phyloP scores from a whole-genome alignment of 2,797 vertebrate genomes.

The Hoplostethus mediterraneus region DNA sequence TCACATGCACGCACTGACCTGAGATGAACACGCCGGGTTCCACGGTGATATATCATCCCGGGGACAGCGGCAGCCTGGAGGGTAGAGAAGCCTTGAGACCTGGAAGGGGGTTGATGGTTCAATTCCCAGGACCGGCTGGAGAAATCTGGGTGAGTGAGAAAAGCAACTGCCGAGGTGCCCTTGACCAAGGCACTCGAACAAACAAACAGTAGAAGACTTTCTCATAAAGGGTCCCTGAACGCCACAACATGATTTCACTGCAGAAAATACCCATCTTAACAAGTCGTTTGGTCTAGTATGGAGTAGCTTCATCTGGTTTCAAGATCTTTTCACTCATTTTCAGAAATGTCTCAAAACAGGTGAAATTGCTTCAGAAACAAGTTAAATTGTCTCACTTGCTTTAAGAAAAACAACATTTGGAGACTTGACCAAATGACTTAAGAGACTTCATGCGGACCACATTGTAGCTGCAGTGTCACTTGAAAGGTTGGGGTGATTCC shows the following conservation, averaged over 20 bases:
- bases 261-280: background rate
- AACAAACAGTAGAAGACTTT: constrained; percentile 14
- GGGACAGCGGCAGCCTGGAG: constrained; percentile 41
- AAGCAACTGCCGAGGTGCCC: constrained; percentile 24
- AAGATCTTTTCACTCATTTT: no score
- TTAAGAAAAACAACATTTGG: no score
- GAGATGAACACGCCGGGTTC: constrained; percentile 49
- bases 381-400: no score
- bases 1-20: constrained; percentile 65
- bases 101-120: constrained; percentile 1
- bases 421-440: no score
- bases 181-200: background rate
- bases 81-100: constrained; percentile 41
- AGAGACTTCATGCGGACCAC: no score
- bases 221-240: constrained; percentile 1
- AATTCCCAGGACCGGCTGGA: constrained; percentile 19
- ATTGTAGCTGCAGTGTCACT: no score
- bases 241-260: constrained; percentile 7
- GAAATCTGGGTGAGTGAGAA: constrained; percentile 23
- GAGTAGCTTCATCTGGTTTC: no score
- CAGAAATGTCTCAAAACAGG: no score
- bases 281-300: background rate
- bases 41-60: constrained; percentile 60
- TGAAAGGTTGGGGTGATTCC: no score
- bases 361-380: no score